These are phyloP conservation scores for Lissonota sp. DNA, from an alignment of 2,888 invertebrate species.

Conservation along the genomic window DNA sequence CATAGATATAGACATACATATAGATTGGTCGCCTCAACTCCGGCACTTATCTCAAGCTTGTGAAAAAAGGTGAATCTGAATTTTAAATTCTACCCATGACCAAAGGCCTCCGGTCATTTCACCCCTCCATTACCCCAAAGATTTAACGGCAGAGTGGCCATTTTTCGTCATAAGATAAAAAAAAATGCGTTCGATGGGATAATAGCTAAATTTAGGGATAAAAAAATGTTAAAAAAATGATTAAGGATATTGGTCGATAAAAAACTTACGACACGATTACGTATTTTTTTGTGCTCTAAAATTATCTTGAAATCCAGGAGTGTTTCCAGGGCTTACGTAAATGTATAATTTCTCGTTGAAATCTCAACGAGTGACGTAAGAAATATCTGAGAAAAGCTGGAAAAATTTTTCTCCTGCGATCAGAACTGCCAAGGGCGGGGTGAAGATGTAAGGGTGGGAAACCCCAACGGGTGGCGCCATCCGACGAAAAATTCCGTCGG, in stretches of 20 bases:
- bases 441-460: constrained; percentile 21
- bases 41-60: constrained; percentile 42
- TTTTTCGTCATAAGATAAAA: background rate
- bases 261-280: no score
- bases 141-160: constrained; percentile 27
- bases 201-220: no score
- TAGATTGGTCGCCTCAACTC: background rate
- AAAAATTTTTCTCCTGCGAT: constrained; percentile 1
- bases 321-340: no score
- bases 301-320: no score
- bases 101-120: constrained; percentile 17
- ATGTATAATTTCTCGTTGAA: no score
- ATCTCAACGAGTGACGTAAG: background rate
- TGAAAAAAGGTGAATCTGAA: constrained; percentile 53
- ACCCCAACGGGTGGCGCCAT: constrained; percentile 75
- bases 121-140: constrained; percentile 6
- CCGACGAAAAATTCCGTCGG: constrained; percentile 68
- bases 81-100: constrained; percentile 36
- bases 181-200: background rate
- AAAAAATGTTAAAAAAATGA: no score
- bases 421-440: background rate
- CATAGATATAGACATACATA: no score
- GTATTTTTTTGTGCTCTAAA: no score
- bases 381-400: constrained; percentile 20
- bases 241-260: no score